Conservation (phyloP, 2,888 invertebrate species). For the Trichopria drosophilae region DNA sequence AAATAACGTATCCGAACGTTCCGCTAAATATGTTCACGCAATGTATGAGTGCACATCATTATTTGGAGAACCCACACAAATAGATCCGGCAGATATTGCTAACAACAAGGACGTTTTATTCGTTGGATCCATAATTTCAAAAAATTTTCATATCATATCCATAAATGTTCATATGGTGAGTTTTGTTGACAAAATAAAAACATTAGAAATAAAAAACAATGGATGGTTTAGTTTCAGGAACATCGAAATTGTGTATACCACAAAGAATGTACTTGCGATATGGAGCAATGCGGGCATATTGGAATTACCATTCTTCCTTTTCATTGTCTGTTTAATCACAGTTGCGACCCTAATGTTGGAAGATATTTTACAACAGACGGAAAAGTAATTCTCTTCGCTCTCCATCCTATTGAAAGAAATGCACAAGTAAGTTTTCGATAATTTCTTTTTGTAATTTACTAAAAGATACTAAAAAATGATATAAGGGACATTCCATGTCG, state of each 20-base stretch:
- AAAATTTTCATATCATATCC: slow-evolving; percentile 79
- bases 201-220: too few relatives aligned
- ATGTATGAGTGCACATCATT: slow-evolving; percentile 63
- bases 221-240: too few relatives aligned
- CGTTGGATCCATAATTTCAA: slow-evolving; percentile 69
- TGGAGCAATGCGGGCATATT: slow-evolving; percentile 63
- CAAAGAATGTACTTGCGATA: slow-evolving; percentile 42
- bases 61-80: slow-evolving; percentile 53
- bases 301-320: slow-evolving; percentile 79
- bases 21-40: slow-evolving; percentile 68
- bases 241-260: too few relatives aligned
- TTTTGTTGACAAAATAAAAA: too few relatives aligned
- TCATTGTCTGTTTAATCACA: slow-evolving; percentile 81
- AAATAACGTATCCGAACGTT: slow-evolving; percentile 68
- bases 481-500: too few relatives aligned
- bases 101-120: slow-evolving; percentile 56
- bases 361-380: slow-evolving; percentile 62
- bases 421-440: slow-evolving; percentile 61
- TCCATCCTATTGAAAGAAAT: slow-evolving; percentile 71
- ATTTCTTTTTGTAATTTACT: too few relatives aligned
- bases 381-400: slow-evolving; percentile 62
- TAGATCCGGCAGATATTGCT: slow-evolving; percentile 50
- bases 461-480: too few relatives aligned
- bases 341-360: slow-evolving; percentile 82
- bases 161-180: slow-evolving; percentile 74